Percentiles rank a stretch among this genome's conserved stretches.
These are phyloP conservation scores for Dysdera silvatica DNA, from an alignment of 1,140 invertebrate genomes.

Conservation along the genomic window DNA sequence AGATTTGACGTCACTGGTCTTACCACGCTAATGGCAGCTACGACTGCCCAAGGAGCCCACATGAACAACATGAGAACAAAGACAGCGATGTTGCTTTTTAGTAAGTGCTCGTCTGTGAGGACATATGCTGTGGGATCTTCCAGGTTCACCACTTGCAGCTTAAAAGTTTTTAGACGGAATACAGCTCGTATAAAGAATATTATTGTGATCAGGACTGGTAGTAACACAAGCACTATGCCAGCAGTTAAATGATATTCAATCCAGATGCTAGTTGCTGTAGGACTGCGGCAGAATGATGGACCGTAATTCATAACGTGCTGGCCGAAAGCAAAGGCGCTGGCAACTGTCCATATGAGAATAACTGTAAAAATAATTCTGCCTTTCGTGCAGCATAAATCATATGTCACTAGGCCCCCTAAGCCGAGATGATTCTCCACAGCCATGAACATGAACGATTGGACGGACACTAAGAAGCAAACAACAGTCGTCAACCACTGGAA, in stretches of 20 bases:
- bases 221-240: slow-evolving; percentile 34
- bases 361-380: slow-evolving; percentile 41
- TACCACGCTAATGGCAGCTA: slow-evolving; percentile 50
- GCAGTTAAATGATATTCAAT: slow-evolving; percentile 19
- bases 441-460: slow-evolving; percentile 56
- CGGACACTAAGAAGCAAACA: slow-evolving; percentile 57
- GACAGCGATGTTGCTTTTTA: slow-evolving; percentile 56
- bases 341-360: slow-evolving; percentile 50
- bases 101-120: slow-evolving; percentile 52
- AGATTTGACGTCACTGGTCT: slow-evolving; percentile 44
- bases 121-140: slow-evolving; percentile 12
- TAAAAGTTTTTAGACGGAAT: slow-evolving; percentile 45
- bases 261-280: slow-evolving; percentile 33
- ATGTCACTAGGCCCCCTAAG: slow-evolving; percentile 18
- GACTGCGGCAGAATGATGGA: slow-evolving; percentile 36
- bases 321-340: slow-evolving; percentile 48
- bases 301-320: slow-evolving; percentile 47
- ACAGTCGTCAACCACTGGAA: slow-evolving; percentile 59
- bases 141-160: slow-evolving; percentile 15
- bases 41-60: slow-evolving; percentile 60
- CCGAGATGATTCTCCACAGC: slow-evolving; percentile 49
- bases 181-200: slow-evolving; percentile 54
- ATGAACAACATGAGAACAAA: slow-evolving; percentile 56
- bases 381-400: slow-evolving; percentile 33
- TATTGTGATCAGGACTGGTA: slow-evolving; percentile 37